These are phyloP conservation scores for Malurus splendens DNA, from an alignment of 2,797 vertebrate genomes.

Conservation along the genomic window DNA sequence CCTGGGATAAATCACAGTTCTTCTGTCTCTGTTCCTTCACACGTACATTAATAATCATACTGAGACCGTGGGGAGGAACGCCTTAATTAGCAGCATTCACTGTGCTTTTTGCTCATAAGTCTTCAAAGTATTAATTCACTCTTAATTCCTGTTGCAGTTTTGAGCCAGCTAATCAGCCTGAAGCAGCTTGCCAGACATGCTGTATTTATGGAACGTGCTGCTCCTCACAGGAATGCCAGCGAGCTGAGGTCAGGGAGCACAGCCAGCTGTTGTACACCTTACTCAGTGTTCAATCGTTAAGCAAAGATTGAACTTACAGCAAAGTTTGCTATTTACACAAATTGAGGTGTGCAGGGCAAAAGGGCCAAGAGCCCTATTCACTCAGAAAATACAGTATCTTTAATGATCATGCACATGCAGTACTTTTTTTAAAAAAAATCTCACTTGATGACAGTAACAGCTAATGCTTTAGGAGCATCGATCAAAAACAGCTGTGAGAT, in stretches of 20 bases:
- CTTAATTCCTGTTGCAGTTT: background rate
- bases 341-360: background rate
- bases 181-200: background rate
- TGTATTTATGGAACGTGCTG: accelerated
- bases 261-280: background rate
- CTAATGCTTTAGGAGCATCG: background rate
- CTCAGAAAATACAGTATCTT: background rate
- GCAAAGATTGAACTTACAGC: background rate
- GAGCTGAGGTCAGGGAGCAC: background rate
- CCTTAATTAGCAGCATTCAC: background rate
- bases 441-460: background rate
- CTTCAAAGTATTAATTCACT: background rate
- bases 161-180: background rate
- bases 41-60: background rate
- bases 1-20: background rate
- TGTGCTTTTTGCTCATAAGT: background rate
- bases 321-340: background rate
- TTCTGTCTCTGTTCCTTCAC: background rate
- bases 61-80: background rate
- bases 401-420: background rate
- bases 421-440: background rate
- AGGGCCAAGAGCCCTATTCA: background rate
- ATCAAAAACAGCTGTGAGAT: background rate
- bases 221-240: accelerated
- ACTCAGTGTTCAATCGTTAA: background rate